A percentile compares a stretch with the other conserved stretches of the same genome.
phyloP scores from a whole-genome alignment of 1,140 invertebrate species.

The Bradysia coprophila region DNA sequence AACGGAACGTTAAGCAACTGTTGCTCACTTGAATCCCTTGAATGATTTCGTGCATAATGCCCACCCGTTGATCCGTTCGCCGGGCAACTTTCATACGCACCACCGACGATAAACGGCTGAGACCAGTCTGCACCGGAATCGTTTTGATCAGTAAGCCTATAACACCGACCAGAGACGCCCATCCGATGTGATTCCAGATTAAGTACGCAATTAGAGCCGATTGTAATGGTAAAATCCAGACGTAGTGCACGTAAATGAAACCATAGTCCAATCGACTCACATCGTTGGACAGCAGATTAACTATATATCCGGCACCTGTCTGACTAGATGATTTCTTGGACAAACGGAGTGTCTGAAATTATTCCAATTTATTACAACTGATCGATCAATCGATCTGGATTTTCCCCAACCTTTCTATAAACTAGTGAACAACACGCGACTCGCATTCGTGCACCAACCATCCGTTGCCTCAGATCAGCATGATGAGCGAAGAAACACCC shows the following conservation, averaged over 20 bases:
- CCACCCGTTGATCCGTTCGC: slow-evolving; percentile 49
- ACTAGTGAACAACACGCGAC: slow-evolving; percentile 36
- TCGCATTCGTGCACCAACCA: slow-evolving; percentile 27
- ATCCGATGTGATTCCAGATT: slow-evolving; percentile 46
- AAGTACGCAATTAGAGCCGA: slow-evolving; percentile 33
- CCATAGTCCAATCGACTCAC: slow-evolving; percentile 41
- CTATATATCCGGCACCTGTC: slow-evolving; percentile 60
- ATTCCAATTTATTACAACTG: slow-evolving; percentile 4
- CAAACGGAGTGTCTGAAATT: slow-evolving; percentile 32
- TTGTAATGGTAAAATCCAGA: slow-evolving; percentile 55
- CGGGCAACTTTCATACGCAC: slow-evolving; percentile 32
- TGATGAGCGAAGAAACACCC: slow-evolving; percentile 22
- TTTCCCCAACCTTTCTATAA: slow-evolving; percentile 29
- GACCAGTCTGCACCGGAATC: slow-evolving; percentile 44
- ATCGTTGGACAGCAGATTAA: slow-evolving; percentile 74
- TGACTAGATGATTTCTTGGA: slow-evolving; percentile 43
- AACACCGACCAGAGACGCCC: slow-evolving; percentile 50
- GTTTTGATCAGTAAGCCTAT: slow-evolving; percentile 34
- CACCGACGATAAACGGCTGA: slow-evolving; percentile 29
- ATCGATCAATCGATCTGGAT: background rate
- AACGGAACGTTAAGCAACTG: too few relatives aligned
- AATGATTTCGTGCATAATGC: slow-evolving; percentile 66
- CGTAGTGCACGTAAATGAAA: slow-evolving; percentile 36
- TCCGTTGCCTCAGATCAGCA: slow-evolving; percentile 16
- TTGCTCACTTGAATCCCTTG: slow-evolving; percentile 39